Base-by-base conservation (phyloP, 1,140 invertebrate genomes). In the Delia radicum region DNA sequence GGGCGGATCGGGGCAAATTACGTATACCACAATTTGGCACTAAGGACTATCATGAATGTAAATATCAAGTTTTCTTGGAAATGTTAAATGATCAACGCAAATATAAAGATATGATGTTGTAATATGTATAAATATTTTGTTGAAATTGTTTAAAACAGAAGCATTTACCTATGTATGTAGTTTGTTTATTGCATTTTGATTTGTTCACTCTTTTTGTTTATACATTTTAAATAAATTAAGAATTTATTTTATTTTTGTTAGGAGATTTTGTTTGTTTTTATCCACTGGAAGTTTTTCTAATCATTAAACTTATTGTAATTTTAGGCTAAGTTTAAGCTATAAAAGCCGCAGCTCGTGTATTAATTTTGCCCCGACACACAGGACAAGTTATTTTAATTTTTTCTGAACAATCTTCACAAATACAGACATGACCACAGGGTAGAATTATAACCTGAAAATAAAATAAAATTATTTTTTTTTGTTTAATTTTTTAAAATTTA, bases 391-490 rank as follows among this genome's bases (percentile, higher is more conserved):
- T 86, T 15, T 83, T 87, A 71, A 94, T 93, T 79, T 91, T 89
- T 72, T 91, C 89, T 2, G 92, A 90, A 82, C 94, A 95, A 83
- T 95, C 93, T 87, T 94, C 93, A 81, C 94, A 95, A 37, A 95
- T 84, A 77, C 93, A 94, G 0, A 95, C 93, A 83, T 95, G 94
- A 0, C 94, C 94, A 85, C 94, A 95, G 1, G 93, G 93, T 74
- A 95, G 83, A 42, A 95, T 81, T 80, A 95, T 94, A 21, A 95
- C 91, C 91, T 93, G 81, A 6, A 79, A 77, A n/a, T 5, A 33
- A 7, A 27, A 18, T 42, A n/a, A n/a, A n/a, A n/a, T n/a, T n/a
- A n/a, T n/a, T n/a, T n/a, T n/a, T n/a, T n/a, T n/a, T n/a, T n/a
- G n/a, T n/a, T n/a, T n/a, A n/a, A n/a, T n/a, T n/a, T n/a, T n/a